Evolutionary conservation across 2,113 vertebrate genomes (phyloP).

Genomic region (Caretta caretta): DNA sequence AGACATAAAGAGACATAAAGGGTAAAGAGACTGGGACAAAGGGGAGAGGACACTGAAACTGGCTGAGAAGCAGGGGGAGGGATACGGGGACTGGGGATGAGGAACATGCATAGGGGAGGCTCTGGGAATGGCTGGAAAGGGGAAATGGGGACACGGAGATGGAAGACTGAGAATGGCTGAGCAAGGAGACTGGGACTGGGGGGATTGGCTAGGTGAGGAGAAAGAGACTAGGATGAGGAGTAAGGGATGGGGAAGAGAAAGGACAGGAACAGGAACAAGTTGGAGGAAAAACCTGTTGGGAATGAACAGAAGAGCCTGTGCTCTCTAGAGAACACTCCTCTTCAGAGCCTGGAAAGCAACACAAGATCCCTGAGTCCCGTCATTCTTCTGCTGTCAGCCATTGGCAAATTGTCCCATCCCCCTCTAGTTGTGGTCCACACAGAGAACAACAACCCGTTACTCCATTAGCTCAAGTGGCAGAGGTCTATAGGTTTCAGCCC

Average conservation of each 20-base stretch:
- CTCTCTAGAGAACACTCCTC: background rate
- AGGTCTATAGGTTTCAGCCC: background rate
- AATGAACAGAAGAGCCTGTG: background rate
- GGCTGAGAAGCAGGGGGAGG: background rate
- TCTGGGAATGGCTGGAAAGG: background rate
- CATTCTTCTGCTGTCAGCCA: background rate
- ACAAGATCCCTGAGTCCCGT: background rate
- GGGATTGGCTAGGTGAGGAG: background rate
- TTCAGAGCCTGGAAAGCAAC: background rate
- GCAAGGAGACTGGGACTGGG: background rate
- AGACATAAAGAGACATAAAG: background rate
- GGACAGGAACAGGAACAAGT: background rate
- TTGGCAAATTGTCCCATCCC: background rate
- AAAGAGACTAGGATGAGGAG: background rate
- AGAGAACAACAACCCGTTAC: background rate
- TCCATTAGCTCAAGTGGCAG: background rate
- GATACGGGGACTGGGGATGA: background rate
- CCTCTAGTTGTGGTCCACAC: background rate
- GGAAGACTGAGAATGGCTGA: background rate
- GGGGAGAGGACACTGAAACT: fast-evolving
- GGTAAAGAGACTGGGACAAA: background rate
- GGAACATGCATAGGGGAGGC: fast-evolving
- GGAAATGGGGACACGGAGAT: background rate
- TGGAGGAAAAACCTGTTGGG: background rate
- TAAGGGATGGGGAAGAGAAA: background rate